Conservation (phyloP, 2,888 invertebrate genomes). For the Cerceris ruficornis region DNA sequence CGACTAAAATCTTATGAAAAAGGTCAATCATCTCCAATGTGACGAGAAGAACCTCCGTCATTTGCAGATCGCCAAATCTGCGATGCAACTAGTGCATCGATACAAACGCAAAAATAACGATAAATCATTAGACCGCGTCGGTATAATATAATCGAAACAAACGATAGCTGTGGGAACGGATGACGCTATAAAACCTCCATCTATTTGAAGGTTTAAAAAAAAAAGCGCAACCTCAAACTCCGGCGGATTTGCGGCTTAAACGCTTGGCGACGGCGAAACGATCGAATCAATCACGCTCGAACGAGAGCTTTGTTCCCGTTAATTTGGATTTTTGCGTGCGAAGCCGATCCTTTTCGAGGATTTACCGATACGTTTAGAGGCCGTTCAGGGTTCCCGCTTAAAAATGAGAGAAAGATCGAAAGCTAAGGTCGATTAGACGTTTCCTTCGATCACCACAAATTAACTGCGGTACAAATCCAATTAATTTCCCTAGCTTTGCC, state of each 20-base stretch:
- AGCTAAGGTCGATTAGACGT: constrained; percentile 13
- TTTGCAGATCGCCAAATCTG: too few relatives aligned
- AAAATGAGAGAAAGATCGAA: neutral
- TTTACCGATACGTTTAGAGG: constrained; percentile 35
- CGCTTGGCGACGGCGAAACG: constrained; percentile 57
- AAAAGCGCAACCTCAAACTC: constrained; percentile 50
- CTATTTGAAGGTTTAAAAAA: constrained; percentile 40
- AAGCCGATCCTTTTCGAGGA: constrained; percentile 39
- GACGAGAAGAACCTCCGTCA: too few relatives aligned
- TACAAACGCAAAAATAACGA: too few relatives aligned
- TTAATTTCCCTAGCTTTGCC: neutral
- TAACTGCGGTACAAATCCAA: neutral
- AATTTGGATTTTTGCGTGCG: constrained; percentile 55
- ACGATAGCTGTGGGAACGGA: constrained; percentile 29
- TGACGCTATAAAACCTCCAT: constrained; percentile 46
- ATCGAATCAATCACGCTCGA: constrained; percentile 66
- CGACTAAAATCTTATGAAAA: too few relatives aligned
- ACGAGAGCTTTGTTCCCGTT: constrained; percentile 55
- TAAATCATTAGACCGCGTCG: too few relatives aligned
- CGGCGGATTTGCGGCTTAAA: constrained; percentile 57
- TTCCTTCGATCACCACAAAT: neutral
- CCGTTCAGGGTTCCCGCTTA: constrained; percentile 4
- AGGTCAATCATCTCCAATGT: too few relatives aligned
- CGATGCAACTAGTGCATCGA: too few relatives aligned
- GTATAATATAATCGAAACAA: constrained; percentile 10